Evolutionary conservation across 2,888 invertebrate species (phyloP).

Genomic region (Melieria omissa): DNA sequence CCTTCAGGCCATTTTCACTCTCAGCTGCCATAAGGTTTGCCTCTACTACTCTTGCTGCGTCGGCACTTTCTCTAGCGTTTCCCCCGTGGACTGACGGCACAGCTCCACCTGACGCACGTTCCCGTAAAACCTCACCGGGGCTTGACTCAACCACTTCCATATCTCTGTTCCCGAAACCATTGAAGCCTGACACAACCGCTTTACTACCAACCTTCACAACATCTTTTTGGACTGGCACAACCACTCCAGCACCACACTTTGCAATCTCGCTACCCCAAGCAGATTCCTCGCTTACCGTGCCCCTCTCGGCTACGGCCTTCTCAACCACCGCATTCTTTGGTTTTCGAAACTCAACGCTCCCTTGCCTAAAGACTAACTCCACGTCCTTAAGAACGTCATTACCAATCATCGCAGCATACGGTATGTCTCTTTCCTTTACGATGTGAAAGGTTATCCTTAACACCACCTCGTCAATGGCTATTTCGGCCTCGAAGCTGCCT

Average conservation of each 20-base stretch:
- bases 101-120: too few species aligned
- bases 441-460: conserved; percentile 1
- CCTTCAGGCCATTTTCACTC: background rate
- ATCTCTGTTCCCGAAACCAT: too few species aligned
- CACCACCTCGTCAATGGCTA: background rate
- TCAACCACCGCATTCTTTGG: background rate
- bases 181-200: too few species aligned
- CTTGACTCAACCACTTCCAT: too few species aligned
- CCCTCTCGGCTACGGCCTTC: conserved; percentile 2
- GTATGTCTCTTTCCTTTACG: conserved; percentile 1
- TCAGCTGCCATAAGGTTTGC: background rate
- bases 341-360: conserved; percentile 10
- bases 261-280: background rate
- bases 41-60: background rate
- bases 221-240: conserved; percentile 5
- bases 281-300: background rate
- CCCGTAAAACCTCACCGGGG: too few species aligned
- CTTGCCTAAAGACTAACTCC: conserved; percentile 12
- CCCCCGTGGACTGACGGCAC: too few species aligned
- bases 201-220: too few species aligned
- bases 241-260: conserved; percentile 11
- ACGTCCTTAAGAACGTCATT: background rate
- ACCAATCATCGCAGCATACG: conserved; percentile 6
- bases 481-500: conserved; percentile 6
- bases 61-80: background rate